phyloP scores from a whole-genome alignment of 2,113 vertebrate species.

The Nothoprocta perdicaria region DNA sequence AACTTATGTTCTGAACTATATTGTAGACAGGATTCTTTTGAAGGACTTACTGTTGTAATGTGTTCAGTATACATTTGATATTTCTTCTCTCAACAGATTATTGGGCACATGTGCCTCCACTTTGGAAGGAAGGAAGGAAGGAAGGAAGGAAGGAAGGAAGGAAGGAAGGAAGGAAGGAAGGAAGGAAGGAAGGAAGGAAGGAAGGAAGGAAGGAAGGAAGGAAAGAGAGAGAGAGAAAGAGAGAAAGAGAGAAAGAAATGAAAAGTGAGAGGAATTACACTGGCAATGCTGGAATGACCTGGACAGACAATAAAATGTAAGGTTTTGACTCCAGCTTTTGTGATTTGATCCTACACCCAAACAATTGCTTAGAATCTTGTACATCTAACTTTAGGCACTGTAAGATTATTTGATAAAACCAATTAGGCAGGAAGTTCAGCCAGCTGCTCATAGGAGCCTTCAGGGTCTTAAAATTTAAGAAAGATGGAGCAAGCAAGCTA shows the following conservation, averaged over 20 bases:
- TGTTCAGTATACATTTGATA: not conserved
- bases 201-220: too few relatives aligned
- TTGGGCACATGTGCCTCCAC: not conserved
- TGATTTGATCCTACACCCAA: not conserved
- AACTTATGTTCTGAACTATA: not conserved
- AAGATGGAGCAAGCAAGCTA: not conserved
- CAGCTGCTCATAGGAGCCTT: rapidly evolving
- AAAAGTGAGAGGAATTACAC: not conserved
- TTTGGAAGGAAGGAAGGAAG: too few relatives aligned
- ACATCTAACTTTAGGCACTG: not conserved
- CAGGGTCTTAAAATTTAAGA: not conserved
- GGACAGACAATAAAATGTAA: not conserved
- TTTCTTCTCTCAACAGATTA: not conserved
- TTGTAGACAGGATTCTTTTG: not conserved
- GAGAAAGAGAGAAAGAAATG: too few relatives aligned
- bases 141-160: too few relatives aligned
- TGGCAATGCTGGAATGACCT: not conserved
- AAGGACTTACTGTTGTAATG: not conserved
- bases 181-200: too few relatives aligned
- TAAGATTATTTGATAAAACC: rapidly evolving
- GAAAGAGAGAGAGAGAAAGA: too few relatives aligned
- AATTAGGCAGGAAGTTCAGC: not conserved
- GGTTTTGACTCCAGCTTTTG: not conserved
- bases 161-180: too few relatives aligned
- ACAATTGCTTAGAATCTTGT: not conserved